Evolutionary conservation across 2,888 invertebrate genomes (phyloP).

Genomic region (Mimas tiliae): DNA sequence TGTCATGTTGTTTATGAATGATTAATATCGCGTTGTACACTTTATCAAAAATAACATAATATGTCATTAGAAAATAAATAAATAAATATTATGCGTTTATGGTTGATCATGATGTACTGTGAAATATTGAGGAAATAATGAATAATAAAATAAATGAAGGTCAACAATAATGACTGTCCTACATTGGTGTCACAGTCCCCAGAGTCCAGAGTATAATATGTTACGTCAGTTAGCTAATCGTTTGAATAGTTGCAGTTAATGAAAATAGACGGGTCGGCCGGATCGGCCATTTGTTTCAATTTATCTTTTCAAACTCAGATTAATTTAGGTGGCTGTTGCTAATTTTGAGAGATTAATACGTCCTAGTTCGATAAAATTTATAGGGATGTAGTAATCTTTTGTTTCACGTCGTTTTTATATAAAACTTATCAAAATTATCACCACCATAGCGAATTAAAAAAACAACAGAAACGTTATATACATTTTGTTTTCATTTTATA

Average conservation of each 20-base stretch:
- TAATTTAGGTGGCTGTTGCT: constrained; percentile 24
- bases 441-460: too few relatives aligned
- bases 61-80: not conserved
- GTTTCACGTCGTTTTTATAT: not conserved
- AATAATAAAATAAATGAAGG: too few relatives aligned
- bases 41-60: not conserved
- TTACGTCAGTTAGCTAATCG: constrained; percentile 20
- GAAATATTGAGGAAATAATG: not conserved
- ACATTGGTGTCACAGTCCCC: constrained; percentile 6
- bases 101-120: not conserved
- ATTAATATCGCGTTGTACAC: not conserved
- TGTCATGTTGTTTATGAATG: constrained; percentile 3
- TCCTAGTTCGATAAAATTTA: not conserved
- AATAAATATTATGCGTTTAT: not conserved
- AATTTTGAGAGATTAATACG: constrained; percentile 26
- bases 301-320: constrained; percentile 25
- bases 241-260: constrained; percentile 25
- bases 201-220: too few relatives aligned
- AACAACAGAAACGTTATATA: too few relatives aligned
- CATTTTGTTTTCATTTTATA: not conserved
- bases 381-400: not conserved
- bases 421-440: not conserved
- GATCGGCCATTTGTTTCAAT: constrained; percentile 24
- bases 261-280: constrained; percentile 24
- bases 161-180: constrained; percentile 2